These are phyloP conservation scores for Liodrosophila aerea DNA, from an alignment of 2,888 invertebrate species.

Conservation along the genomic window DNA sequence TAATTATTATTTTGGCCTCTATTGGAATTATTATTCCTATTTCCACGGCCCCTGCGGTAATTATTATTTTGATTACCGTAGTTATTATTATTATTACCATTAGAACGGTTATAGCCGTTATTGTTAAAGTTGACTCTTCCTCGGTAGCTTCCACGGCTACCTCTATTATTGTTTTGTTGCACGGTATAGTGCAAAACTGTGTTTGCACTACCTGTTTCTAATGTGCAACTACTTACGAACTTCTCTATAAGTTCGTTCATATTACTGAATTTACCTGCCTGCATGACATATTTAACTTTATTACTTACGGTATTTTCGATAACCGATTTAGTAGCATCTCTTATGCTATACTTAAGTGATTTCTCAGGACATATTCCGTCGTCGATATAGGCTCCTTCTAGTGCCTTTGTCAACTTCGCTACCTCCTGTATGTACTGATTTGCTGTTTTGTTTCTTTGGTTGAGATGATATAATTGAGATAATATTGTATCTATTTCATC, in stretches of 20 bases:
- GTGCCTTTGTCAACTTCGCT: conserved; percentile 1
- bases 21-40: too few species aligned
- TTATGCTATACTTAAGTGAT: conserved; percentile 5
- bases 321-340: conserved; percentile 9
- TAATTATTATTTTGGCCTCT: neutral
- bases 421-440: conserved; percentile 1
- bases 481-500: neutral
- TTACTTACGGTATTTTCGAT: conserved; percentile 8
- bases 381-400: conserved; percentile 2
- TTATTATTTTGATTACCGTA: conserved; percentile 2
- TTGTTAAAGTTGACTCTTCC: neutral
- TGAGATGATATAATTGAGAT: too few species aligned
- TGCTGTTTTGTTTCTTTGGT: conserved; percentile 1
- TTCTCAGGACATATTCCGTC: conserved; percentile 5
- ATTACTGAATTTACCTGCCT: conserved; percentile 11
- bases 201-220: conserved; percentile 13
- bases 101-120: conserved; percentile 11
- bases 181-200: conserved; percentile 5
- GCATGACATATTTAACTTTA: conserved; percentile 5
- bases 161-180: too few species aligned
- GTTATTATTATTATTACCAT: too few species aligned
- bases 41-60: conserved; percentile 5
- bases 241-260: conserved; percentile 9
- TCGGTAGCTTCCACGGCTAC: conserved; percentile 2
- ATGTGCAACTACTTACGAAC: conserved; percentile 7